These are phyloP conservation scores for Bergia puertoricense DNA, from an alignment of 92 coral and sea anemone species.

Conservation along the genomic window DNA sequence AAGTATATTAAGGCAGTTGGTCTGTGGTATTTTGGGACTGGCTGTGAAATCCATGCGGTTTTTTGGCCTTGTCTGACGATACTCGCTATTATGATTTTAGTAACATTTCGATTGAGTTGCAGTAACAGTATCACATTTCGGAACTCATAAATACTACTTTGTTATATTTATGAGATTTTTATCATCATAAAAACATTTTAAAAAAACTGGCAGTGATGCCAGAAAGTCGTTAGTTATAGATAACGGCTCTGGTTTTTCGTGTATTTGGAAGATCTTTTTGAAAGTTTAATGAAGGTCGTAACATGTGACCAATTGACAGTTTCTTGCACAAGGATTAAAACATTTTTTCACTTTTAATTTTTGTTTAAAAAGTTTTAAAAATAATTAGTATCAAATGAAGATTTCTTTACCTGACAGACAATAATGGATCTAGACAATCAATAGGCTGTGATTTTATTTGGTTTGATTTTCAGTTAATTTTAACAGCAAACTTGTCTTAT, in stretches of 20 bases:
- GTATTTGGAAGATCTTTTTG: neutral
- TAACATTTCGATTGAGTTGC: neutral
- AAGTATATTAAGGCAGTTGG: neutral
- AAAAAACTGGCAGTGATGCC: neutral
- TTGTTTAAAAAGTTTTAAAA: neutral
- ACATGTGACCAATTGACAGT: neutral
- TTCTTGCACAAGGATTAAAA: neutral
- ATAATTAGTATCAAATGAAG: constrained; percentile 8
- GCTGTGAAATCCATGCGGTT: neutral
- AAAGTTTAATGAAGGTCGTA: constrained; percentile 30
- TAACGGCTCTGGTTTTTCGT: neutral
- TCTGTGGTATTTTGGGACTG: neutral
- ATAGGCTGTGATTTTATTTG: neutral
- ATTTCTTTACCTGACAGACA: neutral
- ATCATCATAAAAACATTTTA: neutral
- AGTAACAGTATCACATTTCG: neutral
- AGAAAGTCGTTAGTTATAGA: constrained; percentile 7
- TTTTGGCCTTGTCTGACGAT: neutral
- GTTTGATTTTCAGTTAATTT: neutral
- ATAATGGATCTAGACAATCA: neutral
- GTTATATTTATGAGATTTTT: constrained; percentile 19
- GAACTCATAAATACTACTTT: constrained; percentile 3
- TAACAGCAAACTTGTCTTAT: neutral
- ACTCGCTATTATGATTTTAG: neutral
- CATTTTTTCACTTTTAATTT: neutral